Conservation (phyloP, 2,113 vertebrate species). For the Leptosomus discolor region DNA sequence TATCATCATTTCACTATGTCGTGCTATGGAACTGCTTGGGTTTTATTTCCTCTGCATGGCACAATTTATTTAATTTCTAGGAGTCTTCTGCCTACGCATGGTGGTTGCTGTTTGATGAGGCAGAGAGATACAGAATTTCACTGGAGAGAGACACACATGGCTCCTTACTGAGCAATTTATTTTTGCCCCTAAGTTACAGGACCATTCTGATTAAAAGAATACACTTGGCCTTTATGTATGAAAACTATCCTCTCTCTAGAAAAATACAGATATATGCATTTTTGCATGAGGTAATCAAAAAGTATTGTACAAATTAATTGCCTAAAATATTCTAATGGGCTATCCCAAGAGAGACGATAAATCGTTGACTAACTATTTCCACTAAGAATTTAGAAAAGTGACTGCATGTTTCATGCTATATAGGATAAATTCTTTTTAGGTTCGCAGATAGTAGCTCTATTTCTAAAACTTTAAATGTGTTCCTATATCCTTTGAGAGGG, state of each 20-base stretch:
- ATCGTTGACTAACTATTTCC: not conserved
- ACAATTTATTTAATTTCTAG: not conserved
- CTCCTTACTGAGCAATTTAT: not conserved
- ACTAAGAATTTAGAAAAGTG: not conserved
- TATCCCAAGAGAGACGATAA: not conserved
- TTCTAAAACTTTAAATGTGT: not conserved
- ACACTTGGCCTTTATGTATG: not conserved
- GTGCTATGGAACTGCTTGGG: not conserved
- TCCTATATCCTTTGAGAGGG: not conserved
- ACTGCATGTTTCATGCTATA: not conserved
- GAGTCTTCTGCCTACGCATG: not conserved
- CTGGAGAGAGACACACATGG: not conserved
- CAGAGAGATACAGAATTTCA: not conserved
- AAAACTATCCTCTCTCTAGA: not conserved
- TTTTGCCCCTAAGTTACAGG: not conserved
- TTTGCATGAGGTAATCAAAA: not conserved
- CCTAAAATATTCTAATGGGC: not conserved
- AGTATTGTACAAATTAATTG: not conserved
- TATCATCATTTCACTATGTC: not conserved
- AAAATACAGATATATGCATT: not conserved
- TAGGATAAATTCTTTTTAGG: not conserved
- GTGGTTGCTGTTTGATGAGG: not conserved
- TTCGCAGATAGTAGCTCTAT: not conserved
- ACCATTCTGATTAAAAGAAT: not conserved
- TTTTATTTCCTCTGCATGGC: constrained; percentile 2